Base-by-base conservation (phyloP, 1,140 invertebrate species). In the Brachionus paranguensis region DNA sequence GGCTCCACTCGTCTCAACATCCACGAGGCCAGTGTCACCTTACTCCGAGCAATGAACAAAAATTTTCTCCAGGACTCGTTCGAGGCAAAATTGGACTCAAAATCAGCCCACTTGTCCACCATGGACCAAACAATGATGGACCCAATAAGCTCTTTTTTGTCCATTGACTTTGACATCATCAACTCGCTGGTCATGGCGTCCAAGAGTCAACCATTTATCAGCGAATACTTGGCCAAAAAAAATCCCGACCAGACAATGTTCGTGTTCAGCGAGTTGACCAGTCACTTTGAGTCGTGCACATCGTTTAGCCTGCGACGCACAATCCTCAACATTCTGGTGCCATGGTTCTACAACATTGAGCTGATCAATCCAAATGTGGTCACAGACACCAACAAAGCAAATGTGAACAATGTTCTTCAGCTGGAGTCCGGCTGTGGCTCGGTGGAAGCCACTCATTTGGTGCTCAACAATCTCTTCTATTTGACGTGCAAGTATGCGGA, bases 291-390 rank as follows among this genome's bases (percentile, higher is more conserved):
- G 24, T 17, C 47, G 37, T 68, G 79, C 20, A 72, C 53, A 14
- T 60, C 78, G 24, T 12, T 14, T 45, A 68, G 95, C 88, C 94
- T 97, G 0, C 91, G 95, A 10, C 95, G 96, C 86, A 90, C 95
- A 84, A 89, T 99, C 84, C 91, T 99, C 27, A 94, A 95, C 86
- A 97, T 97, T 89, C 89, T 99, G 76, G 90, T 98, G 64, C 97
- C 97, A 29, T 99, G 97, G 97, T 91, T 99, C 37, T 94, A 96
- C 86, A 99, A 99, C 89, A 97, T 99, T 93, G 97, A 99, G 90
- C 91, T 99, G 55, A 94, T 99, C 12, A 97, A 99, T 89, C 95
- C 96, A 8, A 96, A 96, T 87, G 93, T 97, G 78, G 95, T 95
- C 10, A 93, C 95, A 3, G 92, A 93, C 24, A 27, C 33, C 14